Evolutionary conservation across 37 sponge, comb jelly and placozoan species (phyloP).

Genomic region (Tethya wilhelma): DNA sequence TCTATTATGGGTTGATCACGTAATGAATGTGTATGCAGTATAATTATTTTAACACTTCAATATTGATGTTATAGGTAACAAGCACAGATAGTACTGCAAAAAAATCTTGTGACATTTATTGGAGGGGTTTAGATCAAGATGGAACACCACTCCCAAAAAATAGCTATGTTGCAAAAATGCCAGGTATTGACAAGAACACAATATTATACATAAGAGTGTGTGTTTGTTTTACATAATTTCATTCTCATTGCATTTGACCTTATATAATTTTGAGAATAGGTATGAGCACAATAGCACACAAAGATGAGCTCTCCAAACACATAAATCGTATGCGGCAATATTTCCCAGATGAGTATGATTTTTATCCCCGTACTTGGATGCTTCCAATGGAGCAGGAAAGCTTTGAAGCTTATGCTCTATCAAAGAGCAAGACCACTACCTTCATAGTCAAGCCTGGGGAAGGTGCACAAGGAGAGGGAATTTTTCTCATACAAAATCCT

Average conservation of each 20-base stretch:
- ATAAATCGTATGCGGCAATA: conserved; percentile 52
- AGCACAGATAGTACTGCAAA: not conserved
- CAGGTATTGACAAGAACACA: not conserved
- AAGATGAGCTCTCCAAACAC: not conserved
- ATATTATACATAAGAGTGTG: too few species aligned
- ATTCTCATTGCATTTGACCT: too few species aligned
- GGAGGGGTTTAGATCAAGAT: not conserved
- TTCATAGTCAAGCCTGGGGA: conserved; percentile 67
- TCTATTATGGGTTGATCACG: not conserved
- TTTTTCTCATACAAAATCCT: conserved; percentile 40
- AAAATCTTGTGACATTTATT: not conserved
- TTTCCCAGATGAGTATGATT: conserved; percentile 62
- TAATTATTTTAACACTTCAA: not conserved
- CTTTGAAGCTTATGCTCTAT: conserved; percentile 28
- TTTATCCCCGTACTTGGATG: conserved; percentile 57
- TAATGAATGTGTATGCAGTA: too few species aligned
- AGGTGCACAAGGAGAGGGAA: conserved; percentile 69
- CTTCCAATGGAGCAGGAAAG: conserved; percentile 47
- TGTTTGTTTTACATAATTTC: not conserved
- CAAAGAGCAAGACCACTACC: conserved; percentile 13
- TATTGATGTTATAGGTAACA: not conserved
- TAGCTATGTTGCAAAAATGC: conserved; percentile 2
- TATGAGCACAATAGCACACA: not conserved
- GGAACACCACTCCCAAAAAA: not conserved
- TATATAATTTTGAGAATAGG: not conserved